A percentile compares a stretch with the other conserved stretches of the same genome.
These are phyloP conservation scores for Porphyrio hochstetteri DNA, from an alignment of 2,113 vertebrate species.

Conservation along the genomic window DNA sequence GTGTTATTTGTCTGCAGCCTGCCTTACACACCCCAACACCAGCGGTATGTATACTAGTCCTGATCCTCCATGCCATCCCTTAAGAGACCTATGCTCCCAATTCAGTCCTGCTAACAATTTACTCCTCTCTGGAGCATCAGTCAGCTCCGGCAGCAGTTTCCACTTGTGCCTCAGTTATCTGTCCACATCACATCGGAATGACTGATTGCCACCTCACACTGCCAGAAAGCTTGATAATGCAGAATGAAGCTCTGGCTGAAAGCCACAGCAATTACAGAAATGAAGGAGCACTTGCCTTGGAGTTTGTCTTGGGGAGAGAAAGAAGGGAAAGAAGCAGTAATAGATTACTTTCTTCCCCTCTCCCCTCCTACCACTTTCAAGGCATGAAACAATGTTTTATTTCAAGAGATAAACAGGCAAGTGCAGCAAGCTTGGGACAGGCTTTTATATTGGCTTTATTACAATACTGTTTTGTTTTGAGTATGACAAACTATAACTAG, in stretches of 20 bases:
- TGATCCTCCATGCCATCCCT: neutral
- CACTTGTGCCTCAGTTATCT: constrained; percentile 14
- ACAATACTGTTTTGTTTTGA: neutral
- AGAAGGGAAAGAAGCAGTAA: neutral
- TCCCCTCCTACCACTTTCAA: neutral
- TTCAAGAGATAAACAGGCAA: neutral
- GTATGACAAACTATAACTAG: neutral
- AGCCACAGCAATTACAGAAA: neutral
- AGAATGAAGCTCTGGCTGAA: neutral
- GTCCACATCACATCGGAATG: constrained; percentile 25
- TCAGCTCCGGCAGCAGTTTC: constrained; percentile 36
- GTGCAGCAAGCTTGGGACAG: neutral
- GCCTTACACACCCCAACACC: neutral
- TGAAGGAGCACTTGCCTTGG: neutral
- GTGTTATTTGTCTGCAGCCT: neutral
- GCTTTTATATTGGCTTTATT: neutral
- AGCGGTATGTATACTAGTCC: rapidly evolving
- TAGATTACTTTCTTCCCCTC: neutral
- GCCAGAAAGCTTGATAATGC: constrained; percentile 2
- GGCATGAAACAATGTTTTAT: neutral
- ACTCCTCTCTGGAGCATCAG: neutral
- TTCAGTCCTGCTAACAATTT: neutral
- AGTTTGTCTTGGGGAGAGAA: neutral
- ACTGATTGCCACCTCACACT: neutral
- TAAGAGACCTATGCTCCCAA: neutral